These are phyloP conservation scores for Daboia siamensis DNA, from an alignment of 2,113 vertebrate species.

Conservation along the genomic window DNA sequence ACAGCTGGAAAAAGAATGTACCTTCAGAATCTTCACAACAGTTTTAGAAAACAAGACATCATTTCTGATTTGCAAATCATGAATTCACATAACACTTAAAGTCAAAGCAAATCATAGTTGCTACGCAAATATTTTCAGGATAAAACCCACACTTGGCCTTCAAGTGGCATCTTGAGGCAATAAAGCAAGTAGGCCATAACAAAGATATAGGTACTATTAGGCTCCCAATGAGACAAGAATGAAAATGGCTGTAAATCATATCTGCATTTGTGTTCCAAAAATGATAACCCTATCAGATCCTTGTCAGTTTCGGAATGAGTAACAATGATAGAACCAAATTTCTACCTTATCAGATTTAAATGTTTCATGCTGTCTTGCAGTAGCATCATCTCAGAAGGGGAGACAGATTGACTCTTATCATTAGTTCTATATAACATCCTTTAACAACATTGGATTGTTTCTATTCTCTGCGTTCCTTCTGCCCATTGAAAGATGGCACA, in stretches of 20 bases:
- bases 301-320: neutral
- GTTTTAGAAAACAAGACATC: conserved; percentile 3
- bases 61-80: neutral
- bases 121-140: neutral
- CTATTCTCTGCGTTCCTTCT: neutral
- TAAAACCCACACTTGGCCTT: neutral
- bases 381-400: neutral
- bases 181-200: neutral
- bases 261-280: neutral
- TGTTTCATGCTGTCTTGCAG: neutral
- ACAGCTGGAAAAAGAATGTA: neutral
- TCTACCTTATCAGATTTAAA: neutral
- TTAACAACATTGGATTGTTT: neutral
- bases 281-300: neutral
- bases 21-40: neutral
- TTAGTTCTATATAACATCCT: neutral
- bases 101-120: neutral
- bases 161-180: neutral
- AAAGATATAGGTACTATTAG: neutral
- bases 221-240: neutral
- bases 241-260: neutral
- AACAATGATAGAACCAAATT: neutral
- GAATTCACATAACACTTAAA: neutral
- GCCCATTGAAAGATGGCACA: neutral
- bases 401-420: neutral